Base-by-base conservation (phyloP, 2,888 invertebrate genomes). In the Drosophila formosana region DNA sequence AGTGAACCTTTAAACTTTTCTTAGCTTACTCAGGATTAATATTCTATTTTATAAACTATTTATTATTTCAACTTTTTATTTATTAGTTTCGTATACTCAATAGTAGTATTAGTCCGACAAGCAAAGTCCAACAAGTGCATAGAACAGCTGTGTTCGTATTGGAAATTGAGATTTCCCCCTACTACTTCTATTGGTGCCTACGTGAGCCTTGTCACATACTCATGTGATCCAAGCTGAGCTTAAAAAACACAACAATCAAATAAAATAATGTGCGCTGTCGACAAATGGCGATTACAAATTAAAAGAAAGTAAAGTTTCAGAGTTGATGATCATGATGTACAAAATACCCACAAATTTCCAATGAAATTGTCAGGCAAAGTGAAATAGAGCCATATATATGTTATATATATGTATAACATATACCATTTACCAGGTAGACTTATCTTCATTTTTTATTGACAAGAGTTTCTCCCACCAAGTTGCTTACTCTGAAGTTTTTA, bases 221-320 rank as follows among this genome's bases (percentile, higher is more conserved):
- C 26, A 13, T 13, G 8, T 7, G 25, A 30, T 18, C 18, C 6
- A 50, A 67, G 18, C n/a, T 9, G 11, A 45, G 53, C 55, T 58
- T 30, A 8, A 30, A n/a, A 52, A 53, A 37, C 23, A 13, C 30
- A 9, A 41, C 23, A 52, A 53, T 37, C 30, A 23, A 53, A 45
- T 43, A 43, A 55, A 45, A n/a, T 65, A 56, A 37, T 37, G 11
- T n/a, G 30, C n/a, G 23, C 23, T 46, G 52, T 47, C 56, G 50
- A 56, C 52, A 57, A 53, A 61, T 47, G 46, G 26, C 57, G 67
- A 51, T 68, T 62, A 62, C 62, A 63, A 78, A 50, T 58, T 30
- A 41, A 78, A 70, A 66, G 79, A 77, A 77, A 77, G 76, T 66
- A 53, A 61, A 39, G 43, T 43, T 34, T 43, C 32, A 6, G 45